Evolutionary conservation across 2,113 vertebrate genomes (phyloP).

Genomic region (Chloebia gouldiae): DNA sequence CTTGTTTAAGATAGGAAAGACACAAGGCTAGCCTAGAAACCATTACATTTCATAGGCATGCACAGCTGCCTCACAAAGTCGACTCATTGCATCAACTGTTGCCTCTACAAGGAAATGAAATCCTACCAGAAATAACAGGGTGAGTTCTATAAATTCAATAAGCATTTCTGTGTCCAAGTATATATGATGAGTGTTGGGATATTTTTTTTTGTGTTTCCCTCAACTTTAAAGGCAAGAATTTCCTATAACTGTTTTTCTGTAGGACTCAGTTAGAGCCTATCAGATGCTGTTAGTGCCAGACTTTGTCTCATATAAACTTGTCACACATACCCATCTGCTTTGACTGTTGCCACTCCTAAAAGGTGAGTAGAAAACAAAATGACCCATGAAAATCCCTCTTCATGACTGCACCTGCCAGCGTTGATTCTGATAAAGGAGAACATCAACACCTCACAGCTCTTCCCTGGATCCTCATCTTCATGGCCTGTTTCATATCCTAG

Average conservation of each 20-base stretch:
- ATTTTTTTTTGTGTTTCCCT: neutral
- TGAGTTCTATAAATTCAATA: neutral
- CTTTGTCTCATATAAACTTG: neutral
- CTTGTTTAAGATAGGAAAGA: neutral
- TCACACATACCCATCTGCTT: neutral
- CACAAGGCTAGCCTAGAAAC: neutral
- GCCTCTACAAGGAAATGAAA: neutral
- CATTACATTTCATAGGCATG: neutral
- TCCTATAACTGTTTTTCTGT: neutral
- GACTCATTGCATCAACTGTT: neutral
- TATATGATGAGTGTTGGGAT: neutral
- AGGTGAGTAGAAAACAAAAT: neutral
- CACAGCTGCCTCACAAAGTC: neutral
- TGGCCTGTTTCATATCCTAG: neutral
- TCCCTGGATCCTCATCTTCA: neutral
- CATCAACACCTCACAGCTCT: neutral
- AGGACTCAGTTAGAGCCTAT: neutral
- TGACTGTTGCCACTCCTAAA: neutral
- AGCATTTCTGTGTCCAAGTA: neutral
- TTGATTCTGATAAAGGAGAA: neutral
- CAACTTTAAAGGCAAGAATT: neutral
- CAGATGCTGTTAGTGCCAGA: neutral
- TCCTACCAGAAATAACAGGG: neutral
- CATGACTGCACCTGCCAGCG: neutral
- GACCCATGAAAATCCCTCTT: neutral